Evolutionary conservation across 35 echinoderm and acorn worm species (phyloP), one percentile per base, ranked within the genome.

Genomic region (Heliocidaris erythrogramma): DNA sequence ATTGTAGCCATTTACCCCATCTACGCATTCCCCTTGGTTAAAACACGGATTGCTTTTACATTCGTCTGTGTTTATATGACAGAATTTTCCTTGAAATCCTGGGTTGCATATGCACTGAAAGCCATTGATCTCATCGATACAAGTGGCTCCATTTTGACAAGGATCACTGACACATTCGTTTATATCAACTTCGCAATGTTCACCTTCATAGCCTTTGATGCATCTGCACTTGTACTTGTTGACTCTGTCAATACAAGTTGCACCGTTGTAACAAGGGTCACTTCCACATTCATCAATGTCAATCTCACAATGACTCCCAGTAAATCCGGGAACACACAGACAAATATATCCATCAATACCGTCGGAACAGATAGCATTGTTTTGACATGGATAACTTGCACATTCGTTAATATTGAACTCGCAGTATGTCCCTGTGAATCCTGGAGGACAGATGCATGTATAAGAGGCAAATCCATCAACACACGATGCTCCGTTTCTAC

Each of bases 381-480:
- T 94, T 8, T 94, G 65, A 92, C 97, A 98, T 5, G 97, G 97
- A 69, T 95, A 88, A 30, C 92, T 95, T 30, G 53, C 91, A 92
- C 97, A 98, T 88, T 96, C 97, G 86, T 98, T 60, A 27, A 96
- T 95, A 49, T 96, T 96, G 30, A 71, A 94, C 30, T 85, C 86
- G 52, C 97, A 97, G 93, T 93, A 49, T 35, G 90, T 65, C 9
- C 97, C 97, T 42, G 93, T 92, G 65, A 92, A 96, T 32, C 96
- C 96, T 13, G 94, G 85, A 5, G 94, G 49, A 88, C 96, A 96
- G 12, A 94, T 50, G 53, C 96, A 97, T 14, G 31, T 85, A 85
- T 92, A 97, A 60, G 32, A 2, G 47, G 69, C 85, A 91, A 61
- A 86, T 13, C 96, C 93, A 94, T 97, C 96, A 17, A 94, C n/a